Conservation (phyloP, 2,888 invertebrate genomes). For the Kuschelorhynchus macadamiae region DNA sequence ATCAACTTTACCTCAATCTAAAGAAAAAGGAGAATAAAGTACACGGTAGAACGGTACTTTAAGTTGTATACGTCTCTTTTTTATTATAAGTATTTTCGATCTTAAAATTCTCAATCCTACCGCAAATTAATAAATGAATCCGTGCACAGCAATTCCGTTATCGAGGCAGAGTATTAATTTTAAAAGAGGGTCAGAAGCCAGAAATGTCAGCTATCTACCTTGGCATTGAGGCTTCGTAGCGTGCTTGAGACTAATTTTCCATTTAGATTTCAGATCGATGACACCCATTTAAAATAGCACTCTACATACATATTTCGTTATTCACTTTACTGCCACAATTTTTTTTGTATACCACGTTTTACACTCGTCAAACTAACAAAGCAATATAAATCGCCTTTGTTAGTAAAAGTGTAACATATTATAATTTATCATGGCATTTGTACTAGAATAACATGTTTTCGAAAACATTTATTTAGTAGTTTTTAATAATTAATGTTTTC, state of each 20-base stretch:
- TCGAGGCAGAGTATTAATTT: slow-evolving; percentile 7
- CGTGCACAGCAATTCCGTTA: too few species aligned
- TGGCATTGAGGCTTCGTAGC: slow-evolving; percentile 28
- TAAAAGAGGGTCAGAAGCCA: slow-evolving; percentile 21
- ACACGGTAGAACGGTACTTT: too few species aligned
- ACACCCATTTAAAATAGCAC: slow-evolving; percentile 19
- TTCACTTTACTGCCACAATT: slow-evolving; percentile 4
- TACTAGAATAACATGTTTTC: too few species aligned
- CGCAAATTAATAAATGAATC: too few species aligned
- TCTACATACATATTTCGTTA: slow-evolving; percentile 13
- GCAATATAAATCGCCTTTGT: not conserved
- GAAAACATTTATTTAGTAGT: too few species aligned
- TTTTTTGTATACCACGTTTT: not conserved
- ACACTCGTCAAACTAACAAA: not conserved
- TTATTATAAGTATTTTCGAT: too few species aligned
- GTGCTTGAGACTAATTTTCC: slow-evolving; percentile 23
- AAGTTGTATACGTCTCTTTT: too few species aligned
- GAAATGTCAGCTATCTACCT: slow-evolving; percentile 31
- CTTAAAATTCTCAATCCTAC: too few species aligned
- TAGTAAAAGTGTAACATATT: too few species aligned
- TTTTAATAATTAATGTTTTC: not conserved
- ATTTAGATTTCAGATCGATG: slow-evolving; percentile 31
- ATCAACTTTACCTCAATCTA: too few species aligned
- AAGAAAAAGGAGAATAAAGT: too few species aligned
- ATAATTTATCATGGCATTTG: too few species aligned